These are phyloP conservation scores for Rutpela maculata DNA, from an alignment of 2,888 invertebrate species.

Conservation along the genomic window DNA sequence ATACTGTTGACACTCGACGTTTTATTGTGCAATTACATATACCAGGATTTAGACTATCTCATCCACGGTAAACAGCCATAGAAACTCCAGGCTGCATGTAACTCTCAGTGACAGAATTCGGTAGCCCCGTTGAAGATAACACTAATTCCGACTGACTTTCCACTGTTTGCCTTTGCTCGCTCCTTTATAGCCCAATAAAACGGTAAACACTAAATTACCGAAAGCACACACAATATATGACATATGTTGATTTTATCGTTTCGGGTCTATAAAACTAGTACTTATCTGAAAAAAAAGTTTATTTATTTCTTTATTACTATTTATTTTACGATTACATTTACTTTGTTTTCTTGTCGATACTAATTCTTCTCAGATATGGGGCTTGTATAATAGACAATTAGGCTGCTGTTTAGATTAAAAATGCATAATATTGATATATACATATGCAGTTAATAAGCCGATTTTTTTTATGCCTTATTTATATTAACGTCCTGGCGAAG, in stretches of 20 bases:
- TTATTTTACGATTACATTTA: constrained; percentile 13
- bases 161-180: constrained; percentile 38
- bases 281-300: constrained; percentile 7
- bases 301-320: constrained; percentile 19
- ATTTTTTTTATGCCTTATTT: too few species aligned
- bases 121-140: constrained; percentile 41
- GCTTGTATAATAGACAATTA: too few species aligned
- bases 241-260: constrained; percentile 41
- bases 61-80: constrained; percentile 38
- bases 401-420: too few species aligned
- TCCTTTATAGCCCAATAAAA: constrained; percentile 41
- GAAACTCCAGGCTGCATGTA: constrained; percentile 33
- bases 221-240: constrained; percentile 38
- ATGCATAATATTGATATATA: too few species aligned
- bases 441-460: too few species aligned
- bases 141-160: constrained; percentile 43
- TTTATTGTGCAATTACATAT: constrained; percentile 40
- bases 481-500: too few species aligned
- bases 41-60: constrained; percentile 38
- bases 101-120: constrained; percentile 41
- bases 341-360: neutral
- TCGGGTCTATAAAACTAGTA: constrained; percentile 24
- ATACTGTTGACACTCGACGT: constrained; percentile 30
- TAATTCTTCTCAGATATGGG: too few species aligned
- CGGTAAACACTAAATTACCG: constrained; percentile 43